Conservation (phyloP, 2,888 invertebrate genomes). For the Drosophila austrosaltans region DNA sequence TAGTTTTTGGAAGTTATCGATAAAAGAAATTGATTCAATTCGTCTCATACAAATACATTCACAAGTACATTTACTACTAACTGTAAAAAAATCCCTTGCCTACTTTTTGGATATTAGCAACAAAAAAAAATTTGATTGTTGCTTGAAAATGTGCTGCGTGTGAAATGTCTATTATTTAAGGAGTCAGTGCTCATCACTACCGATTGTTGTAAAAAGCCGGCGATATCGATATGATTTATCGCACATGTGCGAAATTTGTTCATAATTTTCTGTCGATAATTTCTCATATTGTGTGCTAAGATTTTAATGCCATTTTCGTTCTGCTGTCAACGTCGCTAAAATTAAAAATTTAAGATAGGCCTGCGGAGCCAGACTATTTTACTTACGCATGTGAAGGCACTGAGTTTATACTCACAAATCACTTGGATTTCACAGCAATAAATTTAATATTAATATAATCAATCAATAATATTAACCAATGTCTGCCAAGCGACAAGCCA, state of each 20-base stretch:
- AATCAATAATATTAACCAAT: slow-evolving; percentile 81
- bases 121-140: neutral
- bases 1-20: no score
- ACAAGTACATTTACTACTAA: no score
- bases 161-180: neutral
- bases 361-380: neutral
- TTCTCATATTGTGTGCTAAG: neutral
- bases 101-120: no score
- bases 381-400: neutral
- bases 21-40: no score
- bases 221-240: neutral
- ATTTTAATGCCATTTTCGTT: neutral
- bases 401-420: neutral
- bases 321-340: neutral
- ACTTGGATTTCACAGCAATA: neutral
- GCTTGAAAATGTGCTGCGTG: neutral
- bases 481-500: slow-evolving; percentile 90
- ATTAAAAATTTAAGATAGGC: neutral
- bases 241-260: slow-evolving; percentile 3
- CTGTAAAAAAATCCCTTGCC: neutral
- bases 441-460: slow-evolving; percentile 6
- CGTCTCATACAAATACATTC: no score
- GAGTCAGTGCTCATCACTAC: neutral
- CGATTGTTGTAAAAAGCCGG: neutral
- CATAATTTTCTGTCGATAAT: neutral